Conservation (phyloP, 2,797 vertebrate genomes). For the Meriones psammophilus region DNA sequence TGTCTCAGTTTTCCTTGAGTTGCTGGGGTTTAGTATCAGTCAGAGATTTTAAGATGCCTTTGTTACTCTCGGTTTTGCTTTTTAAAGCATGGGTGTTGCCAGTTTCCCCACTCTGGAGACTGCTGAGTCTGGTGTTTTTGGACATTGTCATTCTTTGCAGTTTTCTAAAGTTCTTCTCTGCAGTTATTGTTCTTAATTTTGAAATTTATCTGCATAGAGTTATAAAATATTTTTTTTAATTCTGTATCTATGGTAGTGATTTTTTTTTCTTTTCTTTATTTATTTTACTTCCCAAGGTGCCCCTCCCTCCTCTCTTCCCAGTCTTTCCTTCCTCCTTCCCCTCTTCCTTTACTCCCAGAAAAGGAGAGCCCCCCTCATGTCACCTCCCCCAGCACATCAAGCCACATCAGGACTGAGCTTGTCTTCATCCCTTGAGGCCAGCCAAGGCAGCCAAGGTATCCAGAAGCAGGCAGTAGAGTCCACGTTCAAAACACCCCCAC, state of each 20-base stretch:
- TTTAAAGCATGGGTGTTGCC: conserved; percentile 3
- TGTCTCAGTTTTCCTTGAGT: not conserved
- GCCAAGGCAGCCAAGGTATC: no score
- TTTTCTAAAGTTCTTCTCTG: conserved; percentile 18
- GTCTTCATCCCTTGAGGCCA: no score
- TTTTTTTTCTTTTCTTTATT: not conserved
- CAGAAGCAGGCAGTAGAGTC: no score
- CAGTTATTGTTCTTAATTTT: conserved; percentile 47
- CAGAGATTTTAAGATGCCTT: not conserved
- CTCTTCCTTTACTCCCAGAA: no score
- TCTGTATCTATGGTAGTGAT: not conserved
- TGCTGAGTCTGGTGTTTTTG: not conserved
- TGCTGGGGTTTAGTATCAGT: not conserved
- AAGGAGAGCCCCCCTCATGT: no score
- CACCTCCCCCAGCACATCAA: no score
- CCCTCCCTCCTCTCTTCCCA: no score
- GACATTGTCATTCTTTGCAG: conserved; percentile 10
- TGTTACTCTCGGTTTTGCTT: not conserved
- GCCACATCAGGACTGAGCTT: no score
- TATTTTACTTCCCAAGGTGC: no score
- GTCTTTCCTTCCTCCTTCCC: no score
- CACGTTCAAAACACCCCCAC: no score
- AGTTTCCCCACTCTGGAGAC: conserved; percentile 9
- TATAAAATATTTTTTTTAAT: not conserved
- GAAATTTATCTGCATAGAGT: conserved; percentile 5